These are phyloP conservation scores for Microcebus lehilahytsara DNA, from an alignment of 2,113 vertebrate species.

Conservation along the genomic window DNA sequence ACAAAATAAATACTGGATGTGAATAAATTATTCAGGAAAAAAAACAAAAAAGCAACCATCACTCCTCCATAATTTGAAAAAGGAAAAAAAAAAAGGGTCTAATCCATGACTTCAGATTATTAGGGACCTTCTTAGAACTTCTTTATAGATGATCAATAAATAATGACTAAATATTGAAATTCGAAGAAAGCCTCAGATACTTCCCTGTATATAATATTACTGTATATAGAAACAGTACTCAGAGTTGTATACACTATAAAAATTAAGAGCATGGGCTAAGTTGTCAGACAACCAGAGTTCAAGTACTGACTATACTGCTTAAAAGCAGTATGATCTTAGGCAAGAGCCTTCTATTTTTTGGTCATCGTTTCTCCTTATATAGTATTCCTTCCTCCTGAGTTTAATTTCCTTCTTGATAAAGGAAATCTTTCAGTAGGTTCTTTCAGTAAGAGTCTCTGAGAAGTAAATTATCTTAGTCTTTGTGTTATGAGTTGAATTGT, in stretches of 20 bases:
- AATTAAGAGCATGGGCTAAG: not conserved
- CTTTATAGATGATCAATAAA: not conserved
- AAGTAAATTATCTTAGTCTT: not conserved
- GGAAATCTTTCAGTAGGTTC: not conserved
- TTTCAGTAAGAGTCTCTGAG: not conserved
- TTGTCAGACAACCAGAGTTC: not conserved
- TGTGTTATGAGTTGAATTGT: not conserved
- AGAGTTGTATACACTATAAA: not conserved
- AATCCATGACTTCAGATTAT: not conserved
- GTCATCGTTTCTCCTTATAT: not conserved
- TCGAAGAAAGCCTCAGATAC: not conserved
- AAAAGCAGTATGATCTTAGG: not conserved
- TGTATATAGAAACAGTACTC: not conserved
- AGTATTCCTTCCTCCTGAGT: not conserved
- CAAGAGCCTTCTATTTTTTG: not conserved
- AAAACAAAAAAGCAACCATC: not conserved
- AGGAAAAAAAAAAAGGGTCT: not conserved
- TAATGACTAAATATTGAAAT: not conserved
- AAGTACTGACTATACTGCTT: not conserved
- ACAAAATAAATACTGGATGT: not conserved
- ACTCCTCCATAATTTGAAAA: not conserved
- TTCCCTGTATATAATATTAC: not conserved
- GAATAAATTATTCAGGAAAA: not conserved
- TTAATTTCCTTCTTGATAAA: not conserved
- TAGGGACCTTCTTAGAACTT: not conserved